phyloP scores from a whole-genome alignment of 2,888 invertebrate genomes.

The Heliconius sara region DNA sequence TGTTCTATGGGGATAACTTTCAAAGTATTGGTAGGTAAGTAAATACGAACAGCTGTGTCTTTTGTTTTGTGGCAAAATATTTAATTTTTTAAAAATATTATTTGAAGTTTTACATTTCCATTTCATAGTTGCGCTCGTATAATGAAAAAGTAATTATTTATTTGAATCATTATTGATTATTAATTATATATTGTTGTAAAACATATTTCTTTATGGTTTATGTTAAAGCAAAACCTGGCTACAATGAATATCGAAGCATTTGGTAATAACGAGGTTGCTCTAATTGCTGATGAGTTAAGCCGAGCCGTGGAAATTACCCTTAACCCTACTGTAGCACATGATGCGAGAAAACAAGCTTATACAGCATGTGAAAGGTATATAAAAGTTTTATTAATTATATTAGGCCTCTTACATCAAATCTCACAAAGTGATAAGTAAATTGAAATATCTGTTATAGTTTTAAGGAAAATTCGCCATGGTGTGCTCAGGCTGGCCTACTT shows the following conservation, averaged over 20 bases:
- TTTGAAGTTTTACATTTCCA: not conserved
- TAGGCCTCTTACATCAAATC: not conserved
- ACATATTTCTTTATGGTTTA: not conserved
- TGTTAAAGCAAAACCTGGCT: slow-evolving; percentile 52
- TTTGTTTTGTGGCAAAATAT: slow-evolving; percentile 23
- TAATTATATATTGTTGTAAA: not conserved
- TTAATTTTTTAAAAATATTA: slow-evolving; percentile 5
- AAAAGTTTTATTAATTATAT: not conserved
- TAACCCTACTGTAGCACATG: slow-evolving; percentile 90
- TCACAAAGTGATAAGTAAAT: not conserved
- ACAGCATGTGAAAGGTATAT: slow-evolving; percentile 89
- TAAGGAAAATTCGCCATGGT: slow-evolving; percentile 93
- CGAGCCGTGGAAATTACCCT: slow-evolving; percentile 92
- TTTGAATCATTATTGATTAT: not conserved
- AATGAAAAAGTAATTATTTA: not conserved
- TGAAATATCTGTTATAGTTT: slow-evolving; percentile 79
- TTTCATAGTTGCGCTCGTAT: not conserved
- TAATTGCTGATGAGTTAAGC: slow-evolving; percentile 90
- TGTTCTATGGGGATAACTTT: slow-evolving; percentile 61
- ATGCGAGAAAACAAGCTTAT: slow-evolving; percentile 91
- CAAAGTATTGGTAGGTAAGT: slow-evolving; percentile 62
- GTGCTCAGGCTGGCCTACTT: slow-evolving; percentile 93
- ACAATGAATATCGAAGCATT: slow-evolving; percentile 73
- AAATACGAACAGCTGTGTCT: slow-evolving; percentile 42
- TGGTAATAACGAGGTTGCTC: slow-evolving; percentile 81